Conservation (phyloP, 2,113 vertebrate genomes). For the Gadus macrocephalus region DNA sequence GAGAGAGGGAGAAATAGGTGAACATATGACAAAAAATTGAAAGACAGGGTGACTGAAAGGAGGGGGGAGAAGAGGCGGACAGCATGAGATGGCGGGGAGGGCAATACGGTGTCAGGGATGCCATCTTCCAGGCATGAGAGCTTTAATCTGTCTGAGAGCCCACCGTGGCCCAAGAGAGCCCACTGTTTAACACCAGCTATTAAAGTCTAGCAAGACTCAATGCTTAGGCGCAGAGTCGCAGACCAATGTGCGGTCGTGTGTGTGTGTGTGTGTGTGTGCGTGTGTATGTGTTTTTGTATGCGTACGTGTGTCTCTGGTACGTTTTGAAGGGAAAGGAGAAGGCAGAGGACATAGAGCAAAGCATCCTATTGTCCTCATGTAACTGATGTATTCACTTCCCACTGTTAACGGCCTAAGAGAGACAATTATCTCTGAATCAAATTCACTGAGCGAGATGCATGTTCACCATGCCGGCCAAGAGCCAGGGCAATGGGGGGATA, state of each 20-base stretch:
- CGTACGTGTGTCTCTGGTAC: not conserved
- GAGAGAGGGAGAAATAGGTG: conserved; percentile 16
- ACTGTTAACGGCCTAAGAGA: conserved; percentile 40
- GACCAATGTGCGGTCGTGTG: conserved; percentile 6
- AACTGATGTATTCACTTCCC: conserved; percentile 32
- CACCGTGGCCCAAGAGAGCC: conserved; percentile 9
- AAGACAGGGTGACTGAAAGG: not conserved
- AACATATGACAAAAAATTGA: conserved; percentile 9
- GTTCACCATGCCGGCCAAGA: too few relatives aligned
- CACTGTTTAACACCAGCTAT: conserved; percentile 23
- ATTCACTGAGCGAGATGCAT: conserved; percentile 2
- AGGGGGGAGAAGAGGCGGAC: conserved; percentile 1
- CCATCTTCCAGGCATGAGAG: not conserved
- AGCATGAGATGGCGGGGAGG: not conserved
- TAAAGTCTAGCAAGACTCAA: conserved; percentile 21
- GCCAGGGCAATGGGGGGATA: too few relatives aligned
- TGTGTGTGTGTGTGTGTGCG: conserved; percentile 9
- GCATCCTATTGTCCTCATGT: conserved; percentile 28
- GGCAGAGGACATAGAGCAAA: conserved; percentile 23
- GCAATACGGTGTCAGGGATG: not conserved
- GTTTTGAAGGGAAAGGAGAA: conserved; percentile 11
- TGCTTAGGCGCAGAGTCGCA: conserved; percentile 29
- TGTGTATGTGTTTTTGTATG: conserved; percentile 13
- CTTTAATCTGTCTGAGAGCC: not conserved
- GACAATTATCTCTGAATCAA: conserved; percentile 35